phyloP scores from a whole-genome alignment of 2,888 invertebrate genomes.

The Pardosa pseudoannulata region DNA sequence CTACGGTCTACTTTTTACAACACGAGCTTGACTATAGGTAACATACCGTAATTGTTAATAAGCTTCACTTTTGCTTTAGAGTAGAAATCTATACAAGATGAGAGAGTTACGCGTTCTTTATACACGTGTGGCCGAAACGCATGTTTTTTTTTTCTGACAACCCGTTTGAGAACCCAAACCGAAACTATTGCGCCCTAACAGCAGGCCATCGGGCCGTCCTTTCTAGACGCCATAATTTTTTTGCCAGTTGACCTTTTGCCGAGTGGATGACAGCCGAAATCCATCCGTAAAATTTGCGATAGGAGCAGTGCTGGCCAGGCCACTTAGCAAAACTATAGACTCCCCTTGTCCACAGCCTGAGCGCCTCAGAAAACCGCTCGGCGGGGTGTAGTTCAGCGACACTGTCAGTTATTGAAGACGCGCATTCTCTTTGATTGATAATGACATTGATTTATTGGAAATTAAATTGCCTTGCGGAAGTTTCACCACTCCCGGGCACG shows the following conservation, averaged over 20 bases:
- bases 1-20: too few species aligned
- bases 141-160: too few species aligned
- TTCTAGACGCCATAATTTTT: neutral
- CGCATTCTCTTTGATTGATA: slow-evolving; percentile 44
- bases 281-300: slow-evolving; percentile 1
- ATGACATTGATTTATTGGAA: slow-evolving; percentile 65
- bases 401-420: slow-evolving; percentile 44
- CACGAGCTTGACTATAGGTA: too few species aligned
- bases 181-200: too few species aligned
- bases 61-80: too few species aligned
- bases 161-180: too few species aligned
- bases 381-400: slow-evolving; percentile 53
- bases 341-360: neutral
- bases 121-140: too few species aligned
- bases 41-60: too few species aligned
- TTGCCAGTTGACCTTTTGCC: slow-evolving; percentile 7
- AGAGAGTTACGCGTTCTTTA: too few species aligned
- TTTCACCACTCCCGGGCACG: slow-evolving; percentile 38
- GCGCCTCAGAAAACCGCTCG: neutral
- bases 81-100: too few species aligned
- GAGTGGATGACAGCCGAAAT: slow-evolving; percentile 4
- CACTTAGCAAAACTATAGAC: slow-evolving; percentile 5
- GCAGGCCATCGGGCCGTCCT: neutral
- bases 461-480: slow-evolving; percentile 51
- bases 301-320: neutral